Evolutionary conservation across 2,888 invertebrate species (phyloP).

Genomic region (Megastigmus dorsalis): DNA sequence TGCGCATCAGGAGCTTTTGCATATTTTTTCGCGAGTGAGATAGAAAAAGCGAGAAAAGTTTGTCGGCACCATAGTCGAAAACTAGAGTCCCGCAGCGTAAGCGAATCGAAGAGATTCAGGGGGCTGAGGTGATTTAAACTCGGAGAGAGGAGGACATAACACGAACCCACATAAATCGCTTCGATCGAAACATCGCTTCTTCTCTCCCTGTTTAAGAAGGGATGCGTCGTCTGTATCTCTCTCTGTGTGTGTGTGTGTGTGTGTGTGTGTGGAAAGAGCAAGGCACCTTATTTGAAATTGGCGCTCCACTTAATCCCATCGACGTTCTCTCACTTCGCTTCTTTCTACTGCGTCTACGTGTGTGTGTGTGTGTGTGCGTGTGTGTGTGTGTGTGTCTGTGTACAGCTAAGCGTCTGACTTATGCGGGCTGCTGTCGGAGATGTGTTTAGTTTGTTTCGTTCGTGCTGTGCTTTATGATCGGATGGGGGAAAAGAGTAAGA

Average conservation of each 20-base stretch:
- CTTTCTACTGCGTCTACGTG: too few relatives aligned
- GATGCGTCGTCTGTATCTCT: neutral
- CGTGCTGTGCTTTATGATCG: too few relatives aligned
- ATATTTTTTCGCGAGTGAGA: neutral
- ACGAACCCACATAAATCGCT: constrained; percentile 42
- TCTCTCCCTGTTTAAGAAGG: neutral
- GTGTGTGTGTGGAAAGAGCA: neutral
- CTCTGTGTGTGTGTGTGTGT: neutral
- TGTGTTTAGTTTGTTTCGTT: too few relatives aligned
- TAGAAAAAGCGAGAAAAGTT: too few relatives aligned
- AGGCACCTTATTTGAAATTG: constrained; percentile 24
- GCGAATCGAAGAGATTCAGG: constrained; percentile 8
- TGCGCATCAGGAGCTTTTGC: neutral
- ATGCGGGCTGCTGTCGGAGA: neutral
- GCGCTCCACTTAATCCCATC: constrained; percentile 19
- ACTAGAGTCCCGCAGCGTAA: too few relatives aligned
- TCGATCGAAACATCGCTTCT: neutral
- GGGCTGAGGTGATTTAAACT: constrained; percentile 45
- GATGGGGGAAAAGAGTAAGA: too few relatives aligned
- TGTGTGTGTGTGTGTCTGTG: too few relatives aligned
- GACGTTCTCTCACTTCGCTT: too few relatives aligned
- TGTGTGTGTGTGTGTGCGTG: too few relatives aligned
- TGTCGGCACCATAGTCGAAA: too few relatives aligned
- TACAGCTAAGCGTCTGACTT: neutral
- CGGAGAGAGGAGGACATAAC: neutral